A percentile compares a stretch with the other conserved stretches of the same genome.
Evolutionary conservation across 2,113 vertebrate genomes (phyloP).

Genomic region (Mastomys coucha): DNA sequence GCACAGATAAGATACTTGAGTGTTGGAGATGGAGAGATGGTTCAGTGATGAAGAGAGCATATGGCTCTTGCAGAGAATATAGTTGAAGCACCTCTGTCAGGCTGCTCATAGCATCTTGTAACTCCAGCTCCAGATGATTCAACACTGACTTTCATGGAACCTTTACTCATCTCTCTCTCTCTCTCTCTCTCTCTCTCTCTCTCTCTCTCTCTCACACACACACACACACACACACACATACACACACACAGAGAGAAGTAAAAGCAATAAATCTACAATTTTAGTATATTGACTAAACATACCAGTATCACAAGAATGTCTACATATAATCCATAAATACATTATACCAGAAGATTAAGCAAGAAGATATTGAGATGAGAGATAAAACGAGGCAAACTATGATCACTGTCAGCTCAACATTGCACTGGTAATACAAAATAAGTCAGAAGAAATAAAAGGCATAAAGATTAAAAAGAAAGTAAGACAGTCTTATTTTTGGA

Average conservation of each 20-base stretch:
- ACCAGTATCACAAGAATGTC: background rate
- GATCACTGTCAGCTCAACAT: background rate
- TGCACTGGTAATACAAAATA: background rate
- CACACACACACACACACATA: background rate
- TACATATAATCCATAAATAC: background rate
- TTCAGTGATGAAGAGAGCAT: background rate
- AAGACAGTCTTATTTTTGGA: background rate
- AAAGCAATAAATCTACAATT: background rate
- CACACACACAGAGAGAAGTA: background rate
- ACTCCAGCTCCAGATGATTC: background rate
- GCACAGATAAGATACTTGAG: background rate
- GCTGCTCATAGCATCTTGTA: background rate
- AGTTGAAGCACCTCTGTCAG: background rate
- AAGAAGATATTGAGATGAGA: background rate
- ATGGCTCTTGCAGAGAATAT: background rate
- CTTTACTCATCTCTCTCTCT: background rate
- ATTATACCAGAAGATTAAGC: background rate
- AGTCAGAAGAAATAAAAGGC: background rate
- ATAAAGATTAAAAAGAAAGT: conserved; percentile 19
- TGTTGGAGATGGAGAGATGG: background rate
- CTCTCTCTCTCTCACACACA: background rate
- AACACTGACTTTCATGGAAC: background rate
- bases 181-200: too few species aligned
- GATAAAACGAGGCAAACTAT: background rate
- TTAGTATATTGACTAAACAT: background rate